Base-by-base conservation (phyloP, 2,888 invertebrate genomes). In the Papilio protenor region DNA sequence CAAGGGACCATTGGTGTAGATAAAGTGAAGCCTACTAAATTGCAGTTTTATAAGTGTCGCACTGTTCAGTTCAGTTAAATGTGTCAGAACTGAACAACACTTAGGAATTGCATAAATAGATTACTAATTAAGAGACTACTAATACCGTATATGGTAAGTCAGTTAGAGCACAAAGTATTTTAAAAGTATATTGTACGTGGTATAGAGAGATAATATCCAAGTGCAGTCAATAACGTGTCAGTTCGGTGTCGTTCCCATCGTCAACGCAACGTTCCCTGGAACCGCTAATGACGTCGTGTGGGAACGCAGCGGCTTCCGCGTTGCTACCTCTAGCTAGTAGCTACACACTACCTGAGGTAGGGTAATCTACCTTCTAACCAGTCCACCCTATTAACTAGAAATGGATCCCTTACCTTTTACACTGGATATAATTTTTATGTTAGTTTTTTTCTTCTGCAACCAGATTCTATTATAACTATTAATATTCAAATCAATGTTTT, bases 231-330 rank as follows among this genome's bases (percentile, higher is more conserved):
- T 89, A 88, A 87, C 86, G 81, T 80, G 80, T 80, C 69, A 77
- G 87, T 91, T 40, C 40, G 8, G 40, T 5, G 40, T 40, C 40
- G 40, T 40, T 91, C 92, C 88, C 92, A 92, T 86, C 87, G 86
- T 81, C 83, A 79, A 83, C 80, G 73, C 59, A 59, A 59, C 55
- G 77, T 80, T 89, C 92, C 90, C 86, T 87, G 88, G 88, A 93
- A 92, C 88, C 85, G 86, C 89, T 92, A 92, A 92, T 91, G 92
- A 90, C 85, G 82, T 88, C 87, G 89, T 90, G 90, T 91, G 92
- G 89, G 90, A 90, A 90, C 84, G 81, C 79, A 82, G 81, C 78
- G 77, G 83, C 88, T 91, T 92, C 92, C 92, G 91, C 85, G 86
- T 90, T 84, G 80, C 66, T 57, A 18, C 49, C 55, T 23, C 61